These are phyloP conservation scores for Xestoiulus laeticollis DNA, from an alignment of 2,888 invertebrate species.

Conservation along the genomic window DNA sequence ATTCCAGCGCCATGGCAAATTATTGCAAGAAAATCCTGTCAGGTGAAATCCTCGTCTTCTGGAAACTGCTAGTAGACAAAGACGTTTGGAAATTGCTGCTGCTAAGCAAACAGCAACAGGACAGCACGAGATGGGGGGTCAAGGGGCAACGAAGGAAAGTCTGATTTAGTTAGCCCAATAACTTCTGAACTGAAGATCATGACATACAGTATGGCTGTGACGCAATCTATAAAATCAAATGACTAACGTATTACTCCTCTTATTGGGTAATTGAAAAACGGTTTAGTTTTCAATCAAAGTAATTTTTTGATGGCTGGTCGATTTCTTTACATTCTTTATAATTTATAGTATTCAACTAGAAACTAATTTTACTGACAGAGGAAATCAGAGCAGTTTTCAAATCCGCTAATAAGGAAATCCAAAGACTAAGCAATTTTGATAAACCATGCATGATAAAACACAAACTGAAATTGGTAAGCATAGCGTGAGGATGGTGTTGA, in stretches of 20 bases:
- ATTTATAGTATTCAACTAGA: not conserved
- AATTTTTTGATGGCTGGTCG: too few species aligned
- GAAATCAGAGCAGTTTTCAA: not conserved
- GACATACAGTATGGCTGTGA: not conserved
- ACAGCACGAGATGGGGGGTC: not conserved
- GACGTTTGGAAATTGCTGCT: not conserved
- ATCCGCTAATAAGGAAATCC: too few species aligned
- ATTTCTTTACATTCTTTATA: not conserved
- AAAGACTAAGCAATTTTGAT: not conserved
- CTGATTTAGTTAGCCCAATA: not conserved
- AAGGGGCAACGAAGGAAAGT: not conserved
- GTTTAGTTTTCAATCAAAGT: too few species aligned
- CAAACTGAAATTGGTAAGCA: not conserved
- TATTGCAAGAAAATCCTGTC: not conserved
- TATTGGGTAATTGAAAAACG: too few species aligned
- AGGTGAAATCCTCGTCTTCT: not conserved
- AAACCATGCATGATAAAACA: not conserved
- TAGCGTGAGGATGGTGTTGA: not conserved
- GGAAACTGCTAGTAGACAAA: not conserved
- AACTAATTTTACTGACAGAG: not conserved
- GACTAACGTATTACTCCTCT: not conserved
- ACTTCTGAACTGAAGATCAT: not conserved
- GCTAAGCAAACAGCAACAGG: not conserved
- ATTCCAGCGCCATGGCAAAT: conserved; percentile 8
- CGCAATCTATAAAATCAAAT: not conserved